Evolutionary conservation across 2,888 invertebrate genomes (phyloP), one percentile per base, ranked within the genome.

Genomic region (Ephialtes manifestator): DNA sequence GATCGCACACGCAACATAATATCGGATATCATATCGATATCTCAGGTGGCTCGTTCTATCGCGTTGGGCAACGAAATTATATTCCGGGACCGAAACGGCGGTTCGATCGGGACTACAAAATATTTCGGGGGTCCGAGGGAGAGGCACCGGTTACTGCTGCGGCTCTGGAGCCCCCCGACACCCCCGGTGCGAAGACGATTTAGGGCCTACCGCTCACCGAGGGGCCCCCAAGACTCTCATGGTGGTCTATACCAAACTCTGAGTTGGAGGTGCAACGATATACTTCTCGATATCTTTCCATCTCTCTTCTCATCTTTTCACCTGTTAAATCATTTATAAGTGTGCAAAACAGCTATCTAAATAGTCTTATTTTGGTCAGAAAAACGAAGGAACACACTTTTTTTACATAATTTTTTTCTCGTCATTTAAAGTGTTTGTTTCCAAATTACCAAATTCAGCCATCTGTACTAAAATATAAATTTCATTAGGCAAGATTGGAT

Each of bases 121-220:
- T 92, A 92, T 92, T 92, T 92, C 89, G 91, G 89, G 90, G 86
- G 89, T 89, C 90, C 90, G 89, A 88, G 88, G 89, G 78, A 82
- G 88, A 88, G 88, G 88, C 88, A 89, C 87, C 88, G 89, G 90
- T 86, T 89, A 77, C 81, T 65, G 67, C 48, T 72, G 84, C 76
- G 68, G 71, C 71, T 46, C 53, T 72, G 48, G 39, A 15, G 67
- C 58, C 58, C 81, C 71, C 75, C 74, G 86, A 86, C 86, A 86
- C 92, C 90, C 93, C 93, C 87, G 92, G 90, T 90, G 93, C 83
- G 93, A 92, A 88, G 89, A 93, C 91, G 93, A 93, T 93, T 93
- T 93, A 93, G 90, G 88, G 90, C 91, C 93, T 89, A 92, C 92
- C 90, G 90, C 89, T 90, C 88, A 81, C 81, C 78, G 67, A 85